phyloP scores from a whole-genome alignment of 2,113 vertebrate genomes.

The Pseudopipra pipra region DNA sequence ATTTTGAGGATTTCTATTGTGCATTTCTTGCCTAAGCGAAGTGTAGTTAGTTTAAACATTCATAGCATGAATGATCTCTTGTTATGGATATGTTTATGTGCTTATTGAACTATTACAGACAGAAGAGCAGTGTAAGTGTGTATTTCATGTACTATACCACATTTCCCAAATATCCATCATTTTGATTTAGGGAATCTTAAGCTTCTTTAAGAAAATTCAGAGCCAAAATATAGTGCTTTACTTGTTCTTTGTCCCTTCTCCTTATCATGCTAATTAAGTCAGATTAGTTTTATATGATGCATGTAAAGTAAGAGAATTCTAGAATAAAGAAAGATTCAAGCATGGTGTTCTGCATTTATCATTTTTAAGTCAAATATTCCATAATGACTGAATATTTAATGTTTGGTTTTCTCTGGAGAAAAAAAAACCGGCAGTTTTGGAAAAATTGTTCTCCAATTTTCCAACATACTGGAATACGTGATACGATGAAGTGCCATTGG shows the following conservation, averaged over 20 bases:
- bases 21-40: neutral
- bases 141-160: neutral
- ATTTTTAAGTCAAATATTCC: neutral
- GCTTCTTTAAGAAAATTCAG: neutral
- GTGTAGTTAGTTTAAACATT: neutral
- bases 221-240: neutral
- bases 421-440: neutral
- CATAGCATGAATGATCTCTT: neutral
- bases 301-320: neutral
- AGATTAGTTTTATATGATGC: neutral
- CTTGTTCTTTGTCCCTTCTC: neutral
- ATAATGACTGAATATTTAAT: neutral
- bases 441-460: neutral
- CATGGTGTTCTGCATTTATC: neutral
- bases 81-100: neutral
- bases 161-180: neutral
- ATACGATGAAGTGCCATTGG: neutral
- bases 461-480: neutral
- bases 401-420: neutral
- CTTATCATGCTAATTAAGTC: neutral
- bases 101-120: neutral
- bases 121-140: neutral
- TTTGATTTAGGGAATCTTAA: neutral
- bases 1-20: neutral
- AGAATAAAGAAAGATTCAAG: neutral